Evolutionary conservation across 2,888 invertebrate species (phyloP).

Genomic region (Phania funesta): DNA sequence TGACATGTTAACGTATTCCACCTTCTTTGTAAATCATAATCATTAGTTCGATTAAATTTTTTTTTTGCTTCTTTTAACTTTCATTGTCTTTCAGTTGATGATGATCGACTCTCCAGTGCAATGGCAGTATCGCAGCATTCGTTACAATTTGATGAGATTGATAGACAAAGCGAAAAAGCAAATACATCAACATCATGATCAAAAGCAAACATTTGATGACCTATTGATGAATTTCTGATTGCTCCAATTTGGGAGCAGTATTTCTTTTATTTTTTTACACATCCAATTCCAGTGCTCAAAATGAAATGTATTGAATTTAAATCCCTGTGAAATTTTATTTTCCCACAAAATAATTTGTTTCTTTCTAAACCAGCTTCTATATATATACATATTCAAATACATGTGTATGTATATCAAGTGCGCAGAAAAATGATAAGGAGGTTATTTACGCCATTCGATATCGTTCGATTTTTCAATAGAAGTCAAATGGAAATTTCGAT

Average conservation of each 20-base stretch:
- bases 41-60: conserved; percentile 65
- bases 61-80: conserved; percentile 34
- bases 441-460: no score
- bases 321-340: conserved; percentile 34
- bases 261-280: conserved; percentile 13
- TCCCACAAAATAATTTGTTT: background rate
- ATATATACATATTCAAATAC: no score
- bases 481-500: no score
- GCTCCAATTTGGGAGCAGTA: conserved; percentile 62
- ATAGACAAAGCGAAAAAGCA: conserved; percentile 55
- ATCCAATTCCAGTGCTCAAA: background rate
- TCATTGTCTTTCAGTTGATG: conserved; percentile 43
- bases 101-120: conserved; percentile 14
- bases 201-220: conserved; percentile 55
- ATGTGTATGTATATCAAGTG: no score
- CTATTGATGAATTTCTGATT: conserved; percentile 60
- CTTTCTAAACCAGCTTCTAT: no score
- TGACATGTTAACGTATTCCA: conserved; percentile 76
- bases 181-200: conserved; percentile 54
- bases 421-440: no score
- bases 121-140: conserved; percentile 17
- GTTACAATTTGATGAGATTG: conserved; percentile 49
- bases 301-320: background rate
- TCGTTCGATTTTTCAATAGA: no score
- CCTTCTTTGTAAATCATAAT: conserved; percentile 70